Base-by-base conservation (phyloP, 2,888 invertebrate genomes). In the Heliconius ismenius region DNA sequence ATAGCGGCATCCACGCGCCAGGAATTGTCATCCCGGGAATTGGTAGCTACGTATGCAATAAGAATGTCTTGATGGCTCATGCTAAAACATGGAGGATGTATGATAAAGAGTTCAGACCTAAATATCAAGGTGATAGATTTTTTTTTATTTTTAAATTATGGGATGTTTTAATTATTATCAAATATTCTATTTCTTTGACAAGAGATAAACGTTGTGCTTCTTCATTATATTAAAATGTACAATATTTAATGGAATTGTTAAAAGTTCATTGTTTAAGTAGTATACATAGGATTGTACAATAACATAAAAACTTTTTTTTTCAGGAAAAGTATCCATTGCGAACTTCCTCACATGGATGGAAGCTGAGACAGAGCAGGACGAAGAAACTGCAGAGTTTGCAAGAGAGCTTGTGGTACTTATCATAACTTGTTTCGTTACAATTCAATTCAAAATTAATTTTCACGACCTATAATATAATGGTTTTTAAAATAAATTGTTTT, bases 21-120 rank as follows among this genome's bases (percentile, higher is more conserved):
- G 87, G 85, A 18, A 70, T 88, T 18, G 81, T 84, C 87, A 2
- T 92, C 10, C 58, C 21, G 3, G 58, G 92, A 2, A 84, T 91
- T 11, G 94, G 90, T 0, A 87, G 91, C n/a, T 96, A 96, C 83
- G 78, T 93, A 15, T 95, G 95, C 73, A 92, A 91, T 1, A 95
- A 95, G 81, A 92, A 95, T 77, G 82, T 95, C 49, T 83, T 96
- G 26, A 83, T 95, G 76, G 95, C 96, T 1, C 96, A 96, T 83
- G 95, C 95, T 0, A 93, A 90, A 81, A 95, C 93, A 3, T 95
- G 95, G 79, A 94, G 94, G 80, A 88, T 95, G 82, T 95, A 85
- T 81, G 91, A 95, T 26, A 83, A 90, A 13, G 89, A 94, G 65
- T 96, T 95, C 82, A 90, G 92, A 79, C 76, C 85, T 1, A 83